Conservation (phyloP, 2,113 vertebrate species). For the Syngnathus typhle region DNA sequence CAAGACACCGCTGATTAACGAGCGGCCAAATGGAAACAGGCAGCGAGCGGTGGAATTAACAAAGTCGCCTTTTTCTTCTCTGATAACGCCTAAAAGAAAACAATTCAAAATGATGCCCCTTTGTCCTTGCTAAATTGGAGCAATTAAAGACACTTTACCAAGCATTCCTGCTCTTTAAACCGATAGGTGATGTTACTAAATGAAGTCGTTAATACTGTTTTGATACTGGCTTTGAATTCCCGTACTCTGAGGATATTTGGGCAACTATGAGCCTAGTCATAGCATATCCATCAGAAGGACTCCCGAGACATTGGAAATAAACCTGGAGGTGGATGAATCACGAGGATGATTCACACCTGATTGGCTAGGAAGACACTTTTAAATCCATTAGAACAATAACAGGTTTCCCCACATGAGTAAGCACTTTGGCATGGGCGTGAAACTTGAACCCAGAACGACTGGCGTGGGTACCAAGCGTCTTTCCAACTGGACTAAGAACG, state of each 20-base stretch:
- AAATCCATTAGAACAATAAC: not conserved
- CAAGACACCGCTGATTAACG: conserved; percentile 73
- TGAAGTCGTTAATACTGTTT: not conserved
- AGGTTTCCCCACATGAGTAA: not conserved
- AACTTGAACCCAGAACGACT: too few species aligned
- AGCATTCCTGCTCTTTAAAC: not conserved
- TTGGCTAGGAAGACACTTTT: not conserved
- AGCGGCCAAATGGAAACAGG: conserved; percentile 72
- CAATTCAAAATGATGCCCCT: conserved; percentile 23
- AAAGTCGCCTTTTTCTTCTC: conserved; percentile 50
- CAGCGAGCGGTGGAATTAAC: conserved; percentile 73
- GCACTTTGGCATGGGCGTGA: not conserved
- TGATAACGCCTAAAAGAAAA: conserved; percentile 63
- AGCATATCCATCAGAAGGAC: not conserved
- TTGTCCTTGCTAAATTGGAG: not conserved
- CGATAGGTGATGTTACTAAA: too few species aligned
- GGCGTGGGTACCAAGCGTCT: not conserved
- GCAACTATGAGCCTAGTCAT: not conserved
- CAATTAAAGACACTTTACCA: conserved; percentile 18
- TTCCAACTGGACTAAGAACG: not conserved
- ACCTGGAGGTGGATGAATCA: not conserved
- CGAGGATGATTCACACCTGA: not conserved
- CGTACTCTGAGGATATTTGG: not conserved
- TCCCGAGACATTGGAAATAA: not conserved
- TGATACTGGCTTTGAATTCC: not conserved